Conservation (phyloP, 2,888 invertebrate genomes). For the Amphipoea lucens region DNA sequence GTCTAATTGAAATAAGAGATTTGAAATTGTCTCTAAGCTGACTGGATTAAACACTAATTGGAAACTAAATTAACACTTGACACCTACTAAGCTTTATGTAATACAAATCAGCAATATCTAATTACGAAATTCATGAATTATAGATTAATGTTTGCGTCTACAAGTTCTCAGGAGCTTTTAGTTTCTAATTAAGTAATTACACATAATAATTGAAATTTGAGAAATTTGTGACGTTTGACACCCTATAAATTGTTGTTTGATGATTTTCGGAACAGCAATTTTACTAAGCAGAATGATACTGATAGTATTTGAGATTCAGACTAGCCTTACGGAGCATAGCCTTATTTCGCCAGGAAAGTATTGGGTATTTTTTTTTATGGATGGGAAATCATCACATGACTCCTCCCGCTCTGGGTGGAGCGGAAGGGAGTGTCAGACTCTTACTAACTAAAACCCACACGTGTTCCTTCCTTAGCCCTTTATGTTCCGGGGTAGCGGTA, state of each 20-base stretch:
- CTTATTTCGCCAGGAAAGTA: background rate
- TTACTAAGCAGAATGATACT: background rate
- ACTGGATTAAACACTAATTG: background rate
- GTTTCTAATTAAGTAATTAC: constrained; percentile 43
- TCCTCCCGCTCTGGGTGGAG: too few relatives aligned
- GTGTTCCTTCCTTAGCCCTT: too few relatives aligned
- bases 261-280: constrained; percentile 21
- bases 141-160: constrained; percentile 12
- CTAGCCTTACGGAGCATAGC: too few relatives aligned
- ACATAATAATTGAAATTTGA: constrained; percentile 27
- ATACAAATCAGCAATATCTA: constrained; percentile 37
- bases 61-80: constrained; percentile 7
- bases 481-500: too few relatives aligned
- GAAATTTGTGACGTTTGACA: constrained; percentile 3
- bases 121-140: constrained; percentile 37
- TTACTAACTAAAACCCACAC: too few relatives aligned
- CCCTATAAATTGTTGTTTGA: background rate
- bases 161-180: constrained; percentile 2
- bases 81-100: constrained; percentile 13
- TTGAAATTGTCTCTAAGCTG: background rate
- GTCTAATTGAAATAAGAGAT: background rate
- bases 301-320: background rate
- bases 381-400: too few relatives aligned
- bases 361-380: too few relatives aligned
- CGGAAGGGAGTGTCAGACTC: too few relatives aligned